Base-by-base conservation (phyloP, 2,888 invertebrate species). In the Drosophila tripunctata region DNA sequence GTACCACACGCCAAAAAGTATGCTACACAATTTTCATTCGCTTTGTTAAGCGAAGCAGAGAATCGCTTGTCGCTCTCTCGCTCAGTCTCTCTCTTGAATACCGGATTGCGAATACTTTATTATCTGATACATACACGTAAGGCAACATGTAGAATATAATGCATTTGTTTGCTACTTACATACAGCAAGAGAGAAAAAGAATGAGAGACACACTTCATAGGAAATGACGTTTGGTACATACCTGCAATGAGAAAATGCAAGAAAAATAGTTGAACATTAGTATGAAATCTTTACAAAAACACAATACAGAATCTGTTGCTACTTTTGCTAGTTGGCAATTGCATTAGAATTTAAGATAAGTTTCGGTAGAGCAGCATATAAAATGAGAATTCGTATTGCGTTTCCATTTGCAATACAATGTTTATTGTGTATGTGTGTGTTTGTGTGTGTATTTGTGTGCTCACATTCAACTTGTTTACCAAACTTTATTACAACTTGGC, bases 401-500 rank as follows among this genome's bases (percentile, higher is more conserved):
- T 45, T 67, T 50, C 47, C 56, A 73, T 65, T 69, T 51, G 24
- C 22, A 27, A 47, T 43, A 40, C 66, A 48, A 55, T 67, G 27
- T 43, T 40, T 35, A 19, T 31, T 48, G 55, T 50, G 43, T 58
- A 60, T 36, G 55, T 27, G 27, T n/a, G n/a, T n/a, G 24, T 24
- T 5, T n/a, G 41, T 31, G 33, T 47, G 55, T 60, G 60, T 60
- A 24, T 22, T n/a, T n/a, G n/a, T n/a, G n/a, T n/a, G n/a, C n/a
- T n/a, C 27, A 27, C 36, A 31, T 31, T 27, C 43, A 67, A 76
- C 72, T 77, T 83, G 86, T 82, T 83, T 85, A 82, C 75, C 69
- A 83, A 85, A 85, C 80, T 85, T 83, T 85, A 83, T 83, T 83
- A 83, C 86, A 87, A 82, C 69, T 85, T 79, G 76, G 83, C 86